Percentiles rank a stretch among this genome's conserved stretches.
phyloP scores from a whole-genome alignment of 2,888 invertebrate species.

The Andrena camellia region DNA sequence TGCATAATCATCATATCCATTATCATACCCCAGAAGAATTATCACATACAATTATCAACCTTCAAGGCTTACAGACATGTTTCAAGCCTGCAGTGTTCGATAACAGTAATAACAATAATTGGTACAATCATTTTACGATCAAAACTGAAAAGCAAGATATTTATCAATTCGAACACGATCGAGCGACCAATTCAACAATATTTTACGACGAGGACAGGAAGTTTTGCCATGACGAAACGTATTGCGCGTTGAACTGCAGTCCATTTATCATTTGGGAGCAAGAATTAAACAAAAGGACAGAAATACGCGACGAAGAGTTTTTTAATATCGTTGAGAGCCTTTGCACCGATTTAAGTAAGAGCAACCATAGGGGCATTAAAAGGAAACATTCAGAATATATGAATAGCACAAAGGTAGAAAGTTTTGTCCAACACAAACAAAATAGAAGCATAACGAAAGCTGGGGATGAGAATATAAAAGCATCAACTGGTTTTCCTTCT shows the following conservation, averaged over 20 bases:
- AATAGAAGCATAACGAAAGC: background rate
- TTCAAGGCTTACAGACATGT: slow-evolving; percentile 57
- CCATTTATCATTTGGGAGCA: slow-evolving; percentile 46
- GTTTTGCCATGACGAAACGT: slow-evolving; percentile 18
- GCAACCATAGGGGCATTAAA: slow-evolving; percentile 25
- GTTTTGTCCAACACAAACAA: background rate
- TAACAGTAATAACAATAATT: slow-evolving; percentile 23
- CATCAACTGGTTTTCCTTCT: background rate
- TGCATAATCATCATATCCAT: slow-evolving; percentile 77
- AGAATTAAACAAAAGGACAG: slow-evolving; percentile 42
- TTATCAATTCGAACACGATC: background rate
- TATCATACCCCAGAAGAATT: slow-evolving; percentile 76
- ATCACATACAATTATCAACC: slow-evolving; percentile 74
- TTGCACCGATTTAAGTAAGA: slow-evolving; percentile 36
- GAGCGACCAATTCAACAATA: background rate
- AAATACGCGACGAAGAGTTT: slow-evolving; percentile 49
- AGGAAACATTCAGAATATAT: background rate
- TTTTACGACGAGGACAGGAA: background rate
- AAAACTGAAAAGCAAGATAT: background rate
- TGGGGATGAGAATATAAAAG: background rate
- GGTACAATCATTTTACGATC: background rate
- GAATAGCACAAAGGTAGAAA: background rate
- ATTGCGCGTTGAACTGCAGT: slow-evolving; percentile 33
- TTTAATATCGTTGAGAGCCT: slow-evolving; percentile 21
- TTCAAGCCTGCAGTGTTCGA: background rate